Evolutionary conservation across 1,140 invertebrate genomes (phyloP).

Genomic region (Formica exsecta): DNA sequence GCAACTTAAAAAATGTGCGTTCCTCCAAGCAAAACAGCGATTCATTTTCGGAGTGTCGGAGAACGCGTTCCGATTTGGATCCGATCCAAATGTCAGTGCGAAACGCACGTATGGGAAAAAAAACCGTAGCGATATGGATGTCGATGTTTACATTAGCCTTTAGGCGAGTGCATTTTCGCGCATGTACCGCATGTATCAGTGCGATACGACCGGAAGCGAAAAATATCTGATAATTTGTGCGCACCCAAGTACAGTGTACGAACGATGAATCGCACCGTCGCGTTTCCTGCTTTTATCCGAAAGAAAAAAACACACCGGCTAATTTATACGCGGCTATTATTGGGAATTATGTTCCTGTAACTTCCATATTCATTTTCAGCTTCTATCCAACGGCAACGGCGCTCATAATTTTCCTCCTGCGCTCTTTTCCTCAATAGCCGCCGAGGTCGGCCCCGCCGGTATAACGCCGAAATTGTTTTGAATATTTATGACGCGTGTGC

Average conservation of each 20-base stretch:
- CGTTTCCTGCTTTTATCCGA: conserved; percentile 17
- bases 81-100: conserved; percentile 28
- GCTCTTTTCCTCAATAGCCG: conserved; percentile 48
- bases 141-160: conserved; percentile 12
- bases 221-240: conserved; percentile 32
- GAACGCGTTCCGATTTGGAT: conserved; percentile 41
- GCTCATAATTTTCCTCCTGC: conserved; percentile 46
- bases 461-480: conserved; percentile 50
- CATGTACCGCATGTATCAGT: neutral
- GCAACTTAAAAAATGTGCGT: conserved; percentile 37
- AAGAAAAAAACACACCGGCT: conserved; percentile 47
- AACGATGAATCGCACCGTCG: conserved; percentile 7
- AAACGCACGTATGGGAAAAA: conserved; percentile 23
- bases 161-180: neutral
- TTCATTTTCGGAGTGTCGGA: conserved; percentile 19
- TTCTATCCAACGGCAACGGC: conserved; percentile 16
- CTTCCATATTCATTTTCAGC: conserved; percentile 58
- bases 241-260: neutral
- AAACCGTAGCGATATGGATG: conserved; percentile 32
- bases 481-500: conserved; percentile 48
- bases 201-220: neutral
- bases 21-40: conserved; percentile 30
- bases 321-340: conserved; percentile 52
- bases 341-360: conserved; percentile 8
- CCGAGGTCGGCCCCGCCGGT: neutral